Evolutionary conservation across 2,888 invertebrate species (phyloP).

Genomic region (Candidula unifasciata): DNA sequence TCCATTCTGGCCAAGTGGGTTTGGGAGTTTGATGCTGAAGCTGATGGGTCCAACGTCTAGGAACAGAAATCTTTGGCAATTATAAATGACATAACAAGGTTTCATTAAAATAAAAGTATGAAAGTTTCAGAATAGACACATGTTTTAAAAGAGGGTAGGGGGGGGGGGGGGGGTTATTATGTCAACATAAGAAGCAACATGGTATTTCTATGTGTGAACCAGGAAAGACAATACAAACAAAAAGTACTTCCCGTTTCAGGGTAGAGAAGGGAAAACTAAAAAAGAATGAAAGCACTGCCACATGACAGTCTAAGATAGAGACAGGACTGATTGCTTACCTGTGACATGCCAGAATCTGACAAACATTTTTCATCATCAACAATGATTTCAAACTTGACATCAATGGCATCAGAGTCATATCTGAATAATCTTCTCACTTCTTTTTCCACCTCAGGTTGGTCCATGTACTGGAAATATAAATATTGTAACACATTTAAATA

Average conservation of each 20-base stretch:
- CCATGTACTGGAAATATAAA: conserved; percentile 83
- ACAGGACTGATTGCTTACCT: conserved; percentile 6
- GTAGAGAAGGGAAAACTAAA: background rate
- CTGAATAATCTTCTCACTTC: conserved; percentile 95
- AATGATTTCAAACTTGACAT: conserved; percentile 76
- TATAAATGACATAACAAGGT: background rate
- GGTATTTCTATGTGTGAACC: too few species aligned
- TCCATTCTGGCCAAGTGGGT: conserved; percentile 41
- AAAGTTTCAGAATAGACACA: too few species aligned
- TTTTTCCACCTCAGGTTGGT: conserved; percentile 98
- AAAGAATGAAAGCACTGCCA: background rate
- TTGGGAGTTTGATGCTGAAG: conserved; percentile 25
- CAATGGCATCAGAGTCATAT: conserved; percentile 90
- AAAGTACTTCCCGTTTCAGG: background rate
- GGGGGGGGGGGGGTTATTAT: too few species aligned
- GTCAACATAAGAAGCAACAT: too few species aligned
- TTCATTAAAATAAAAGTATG: background rate
- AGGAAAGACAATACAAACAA: too few species aligned
- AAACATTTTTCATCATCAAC: conserved; percentile 64
- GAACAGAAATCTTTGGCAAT: background rate
- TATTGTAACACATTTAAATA: too few species aligned
- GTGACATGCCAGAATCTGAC: conserved; percentile 50
- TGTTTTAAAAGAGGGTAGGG: too few species aligned
- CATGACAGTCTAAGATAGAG: background rate
- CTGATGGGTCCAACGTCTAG: conserved; percentile 37